A percentile compares a stretch with the other conserved stretches of the same genome.
phyloP scores from a whole-genome alignment of 2,113 vertebrate genomes.

The Eolophus roseicapilla region DNA sequence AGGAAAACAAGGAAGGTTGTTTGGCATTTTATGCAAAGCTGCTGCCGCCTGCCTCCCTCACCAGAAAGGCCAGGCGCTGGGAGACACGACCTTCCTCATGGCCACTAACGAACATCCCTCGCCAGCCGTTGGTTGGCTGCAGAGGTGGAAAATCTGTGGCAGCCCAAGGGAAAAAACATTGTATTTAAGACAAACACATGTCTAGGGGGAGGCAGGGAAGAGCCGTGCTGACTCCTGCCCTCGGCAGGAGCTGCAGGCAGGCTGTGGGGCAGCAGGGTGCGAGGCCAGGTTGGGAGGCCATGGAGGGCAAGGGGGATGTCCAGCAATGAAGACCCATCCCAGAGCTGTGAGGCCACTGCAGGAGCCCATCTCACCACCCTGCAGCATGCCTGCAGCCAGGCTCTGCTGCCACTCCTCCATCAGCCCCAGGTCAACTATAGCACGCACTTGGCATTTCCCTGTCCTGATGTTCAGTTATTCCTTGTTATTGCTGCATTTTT shows the following conservation, averaged over 20 bases:
- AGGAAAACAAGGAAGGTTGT: constrained; percentile 51
- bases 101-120: not conserved
- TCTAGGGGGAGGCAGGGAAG: not conserved
- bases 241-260: not conserved
- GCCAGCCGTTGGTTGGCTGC: not conserved
- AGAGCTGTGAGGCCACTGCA: fast-evolving
- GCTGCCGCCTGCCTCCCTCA: not conserved
- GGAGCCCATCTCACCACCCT: fast-evolving
- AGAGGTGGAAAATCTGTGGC: constrained; percentile 30
- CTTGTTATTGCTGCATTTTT: not conserved
- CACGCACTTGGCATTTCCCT: not conserved
- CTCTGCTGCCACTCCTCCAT: fast-evolving
- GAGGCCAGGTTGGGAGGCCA: not conserved
- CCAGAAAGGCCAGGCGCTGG: not conserved
- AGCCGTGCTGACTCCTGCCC: not conserved
- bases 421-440: not conserved
- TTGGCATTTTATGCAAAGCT: not conserved
- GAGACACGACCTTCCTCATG: not conserved
- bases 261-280: not conserved
- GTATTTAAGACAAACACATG: constrained; percentile 20
- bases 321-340: not conserved
- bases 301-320: not conserved
- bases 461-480: not conserved
- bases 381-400: fast-evolving
- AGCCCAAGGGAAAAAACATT: not conserved